Conservation (phyloP, 2,888 invertebrate species). For the Meganola albula region DNA sequence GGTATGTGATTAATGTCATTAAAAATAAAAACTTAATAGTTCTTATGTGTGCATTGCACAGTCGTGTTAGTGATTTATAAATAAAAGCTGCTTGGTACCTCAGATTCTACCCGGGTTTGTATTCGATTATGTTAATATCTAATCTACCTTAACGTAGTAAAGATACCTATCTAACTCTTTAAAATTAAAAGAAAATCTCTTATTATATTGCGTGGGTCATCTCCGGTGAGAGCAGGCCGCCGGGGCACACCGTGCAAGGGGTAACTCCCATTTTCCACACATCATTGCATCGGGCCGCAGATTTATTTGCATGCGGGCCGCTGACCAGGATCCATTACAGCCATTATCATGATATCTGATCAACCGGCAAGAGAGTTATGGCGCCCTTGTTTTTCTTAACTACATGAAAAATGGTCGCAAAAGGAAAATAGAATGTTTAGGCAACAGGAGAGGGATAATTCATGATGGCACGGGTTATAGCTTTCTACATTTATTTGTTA, state of each 20-base stretch:
- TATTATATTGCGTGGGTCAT: slow-evolving; percentile 36
- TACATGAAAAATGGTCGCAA: slow-evolving; percentile 61
- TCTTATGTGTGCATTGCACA: too few relatives aligned
- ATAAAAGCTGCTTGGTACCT: too few relatives aligned
- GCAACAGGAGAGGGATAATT: slow-evolving; percentile 48
- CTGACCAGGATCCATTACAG: slow-evolving; percentile 78
- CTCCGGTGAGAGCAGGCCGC: slow-evolving; percentile 27
- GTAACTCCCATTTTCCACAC: slow-evolving; percentile 75
- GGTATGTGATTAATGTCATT: too few relatives aligned
- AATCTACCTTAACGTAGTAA: too few relatives aligned
- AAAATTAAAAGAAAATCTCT: slow-evolving; percentile 27
- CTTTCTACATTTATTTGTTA: too few relatives aligned
- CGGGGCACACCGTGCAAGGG: slow-evolving; percentile 39
- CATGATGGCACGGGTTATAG: slow-evolving; percentile 59
- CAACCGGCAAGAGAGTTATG: slow-evolving; percentile 73
- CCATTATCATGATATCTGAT: slow-evolving; percentile 75
- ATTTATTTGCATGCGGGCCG: slow-evolving; percentile 79
- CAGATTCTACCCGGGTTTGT: too few relatives aligned
- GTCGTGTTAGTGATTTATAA: too few relatives aligned
- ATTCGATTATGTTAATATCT: too few relatives aligned
- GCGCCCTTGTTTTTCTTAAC: slow-evolving; percentile 72
- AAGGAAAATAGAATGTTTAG: slow-evolving; percentile 54
- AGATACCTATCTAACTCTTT: too few relatives aligned
- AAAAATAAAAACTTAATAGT: too few relatives aligned
- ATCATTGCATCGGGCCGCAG: slow-evolving; percentile 77